Percentiles rank a stretch among this genome's conserved stretches.
phyloP scores from a whole-genome alignment of 2,888 invertebrate genomes.

The Eucriotettix oculatus region DNA sequence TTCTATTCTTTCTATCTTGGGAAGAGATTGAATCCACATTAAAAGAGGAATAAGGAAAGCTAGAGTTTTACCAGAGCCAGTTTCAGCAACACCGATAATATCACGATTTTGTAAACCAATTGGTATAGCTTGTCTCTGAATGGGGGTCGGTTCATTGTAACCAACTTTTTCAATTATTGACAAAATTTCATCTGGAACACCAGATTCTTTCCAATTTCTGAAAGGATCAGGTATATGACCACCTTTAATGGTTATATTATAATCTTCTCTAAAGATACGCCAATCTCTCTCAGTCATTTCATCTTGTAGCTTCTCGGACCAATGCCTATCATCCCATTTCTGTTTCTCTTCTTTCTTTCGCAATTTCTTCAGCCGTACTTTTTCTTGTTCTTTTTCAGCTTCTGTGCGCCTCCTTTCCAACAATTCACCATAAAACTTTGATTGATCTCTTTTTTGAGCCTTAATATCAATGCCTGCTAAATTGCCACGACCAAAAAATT shows the following conservation, averaged over 20 bases:
- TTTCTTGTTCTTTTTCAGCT: conserved; percentile 93
- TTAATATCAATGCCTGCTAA: conserved; percentile 98
- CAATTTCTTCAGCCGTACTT: conserved; percentile 77
- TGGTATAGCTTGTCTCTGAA: conserved; percentile 97
- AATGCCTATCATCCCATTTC: conserved; percentile 97
- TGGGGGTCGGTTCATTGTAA: conserved; percentile 96
- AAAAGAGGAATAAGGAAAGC: conserved; percentile 95
- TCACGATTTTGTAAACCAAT: conserved; percentile 83
- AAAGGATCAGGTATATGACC: conserved; percentile 94
- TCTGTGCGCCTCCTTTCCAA: conserved; percentile 90
- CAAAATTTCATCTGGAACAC: conserved; percentile 73
- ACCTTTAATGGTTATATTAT: conserved; percentile 95
- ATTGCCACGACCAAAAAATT: conserved; percentile 95
- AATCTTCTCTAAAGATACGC: conserved; percentile 99
- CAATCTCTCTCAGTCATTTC: conserved; percentile 99
- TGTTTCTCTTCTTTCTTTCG: conserved; percentile 94
- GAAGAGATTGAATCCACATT: conserved; percentile 94
- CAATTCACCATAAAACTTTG: conserved; percentile 91
- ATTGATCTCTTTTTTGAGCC: conserved; percentile 84
- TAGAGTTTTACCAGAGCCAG: conserved; percentile 96
- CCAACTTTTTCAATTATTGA: conserved; percentile 90
- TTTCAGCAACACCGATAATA: conserved; percentile 98
- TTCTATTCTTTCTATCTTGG: conserved; percentile 83
- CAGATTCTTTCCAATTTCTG: conserved; percentile 86
- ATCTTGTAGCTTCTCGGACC: conserved; percentile 84